These are phyloP conservation scores for Hydrochoerus hydrochaeris DNA, from an alignment of 2,113 vertebrate species.

Conservation along the genomic window DNA sequence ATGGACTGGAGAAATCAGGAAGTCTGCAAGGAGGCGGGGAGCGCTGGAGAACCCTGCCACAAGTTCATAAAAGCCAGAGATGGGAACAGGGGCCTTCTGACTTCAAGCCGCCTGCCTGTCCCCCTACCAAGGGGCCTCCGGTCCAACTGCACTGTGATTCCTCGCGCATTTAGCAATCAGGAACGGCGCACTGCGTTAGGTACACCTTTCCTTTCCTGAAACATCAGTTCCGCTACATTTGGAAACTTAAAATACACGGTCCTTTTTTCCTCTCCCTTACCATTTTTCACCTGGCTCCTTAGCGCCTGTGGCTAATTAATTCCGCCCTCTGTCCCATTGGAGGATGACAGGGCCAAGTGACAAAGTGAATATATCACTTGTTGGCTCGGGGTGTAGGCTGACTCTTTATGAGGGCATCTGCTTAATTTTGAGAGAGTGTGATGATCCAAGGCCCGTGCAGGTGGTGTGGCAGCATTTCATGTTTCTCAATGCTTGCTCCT, in stretches of 20 bases:
- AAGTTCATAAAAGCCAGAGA: background rate
- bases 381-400: background rate
- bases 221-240: background rate
- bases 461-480: background rate
- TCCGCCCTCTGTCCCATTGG: background rate
- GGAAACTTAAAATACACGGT: background rate
- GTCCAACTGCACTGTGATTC: background rate
- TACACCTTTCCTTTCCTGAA: background rate
- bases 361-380: constrained; percentile 20
- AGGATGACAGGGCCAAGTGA: constrained; percentile 31
- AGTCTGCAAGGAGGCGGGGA: background rate
- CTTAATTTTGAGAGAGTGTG: constrained; percentile 9
- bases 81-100: background rate
- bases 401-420: constrained; percentile 5
- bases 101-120: background rate
- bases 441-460: background rate
- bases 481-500: background rate
- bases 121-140: background rate
- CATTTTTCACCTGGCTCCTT: background rate
- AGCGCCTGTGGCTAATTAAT: background rate
- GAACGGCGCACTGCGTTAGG: background rate
- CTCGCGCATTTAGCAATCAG: background rate
- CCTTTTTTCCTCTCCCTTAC: background rate
- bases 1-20: background rate
- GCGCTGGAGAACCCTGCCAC: background rate